Evolutionary conservation across 2,113 vertebrate species (phyloP).

Genomic region (Psammodynastes pulverulentus): DNA sequence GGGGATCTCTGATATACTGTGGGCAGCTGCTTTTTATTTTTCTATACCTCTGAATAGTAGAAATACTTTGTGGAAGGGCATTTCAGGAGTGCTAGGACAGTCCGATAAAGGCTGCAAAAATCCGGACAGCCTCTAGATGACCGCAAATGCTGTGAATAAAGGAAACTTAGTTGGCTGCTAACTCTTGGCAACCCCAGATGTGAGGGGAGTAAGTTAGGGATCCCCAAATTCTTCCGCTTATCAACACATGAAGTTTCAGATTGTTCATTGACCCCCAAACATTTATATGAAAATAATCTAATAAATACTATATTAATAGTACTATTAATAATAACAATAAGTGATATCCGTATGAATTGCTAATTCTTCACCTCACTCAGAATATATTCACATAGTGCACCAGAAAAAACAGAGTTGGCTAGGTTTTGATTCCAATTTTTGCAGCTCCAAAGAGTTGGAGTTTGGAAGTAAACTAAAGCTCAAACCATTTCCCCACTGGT

Average conservation of each 20-base stretch:
- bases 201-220: not conserved
- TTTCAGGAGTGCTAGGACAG: not conserved
- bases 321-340: not conserved
- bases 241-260: not conserved
- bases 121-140: not conserved
- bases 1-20: not conserved
- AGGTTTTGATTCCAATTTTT: not conserved
- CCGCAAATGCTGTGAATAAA: not conserved
- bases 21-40: not conserved
- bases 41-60: not conserved
- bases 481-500: not conserved
- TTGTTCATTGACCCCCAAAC: not conserved
- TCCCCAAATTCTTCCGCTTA: not conserved
- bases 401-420: not conserved
- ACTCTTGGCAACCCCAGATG: not conserved
- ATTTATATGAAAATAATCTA: not conserved
- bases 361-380: not conserved
- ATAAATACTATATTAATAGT: not conserved
- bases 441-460: not conserved
- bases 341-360: not conserved
- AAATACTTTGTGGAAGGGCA: not conserved
- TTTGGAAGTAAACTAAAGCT: not conserved
- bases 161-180: not conserved
- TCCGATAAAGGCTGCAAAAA: not conserved
- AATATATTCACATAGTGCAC: not conserved